Percentiles rank a stretch among this genome's conserved stretches.
These are phyloP conservation scores for Scaptomyza graminum DNA, from an alignment of 1,140 invertebrate genomes.

Conservation along the genomic window DNA sequence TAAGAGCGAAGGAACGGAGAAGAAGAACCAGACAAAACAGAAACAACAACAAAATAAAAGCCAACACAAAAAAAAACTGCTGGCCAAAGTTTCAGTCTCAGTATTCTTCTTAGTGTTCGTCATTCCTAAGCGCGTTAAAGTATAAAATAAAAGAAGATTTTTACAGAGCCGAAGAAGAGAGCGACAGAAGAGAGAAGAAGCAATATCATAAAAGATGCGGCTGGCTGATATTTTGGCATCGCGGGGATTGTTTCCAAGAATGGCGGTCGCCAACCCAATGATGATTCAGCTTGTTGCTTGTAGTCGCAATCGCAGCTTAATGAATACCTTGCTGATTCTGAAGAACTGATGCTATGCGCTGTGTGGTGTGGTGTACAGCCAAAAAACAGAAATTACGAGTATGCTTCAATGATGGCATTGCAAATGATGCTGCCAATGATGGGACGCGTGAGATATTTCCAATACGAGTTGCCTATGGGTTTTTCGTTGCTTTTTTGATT, in stretches of 20 bases:
- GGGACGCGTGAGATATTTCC: slow-evolving; percentile 78
- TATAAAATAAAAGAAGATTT: slow-evolving; percentile 16
- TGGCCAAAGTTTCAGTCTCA: slow-evolving; percentile 17
- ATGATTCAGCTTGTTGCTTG: slow-evolving; percentile 61
- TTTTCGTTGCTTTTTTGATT: slow-evolving; percentile 8
- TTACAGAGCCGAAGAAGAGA: slow-evolving; percentile 40
- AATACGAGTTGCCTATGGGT: slow-evolving; percentile 57
- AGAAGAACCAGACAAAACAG: slow-evolving; percentile 21
- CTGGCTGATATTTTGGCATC: slow-evolving; percentile 65
- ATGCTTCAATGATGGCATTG: slow-evolving; percentile 62
- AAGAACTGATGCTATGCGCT: slow-evolving; percentile 66
- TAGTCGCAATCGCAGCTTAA: slow-evolving; percentile 61
- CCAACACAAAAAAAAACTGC: slow-evolving; percentile 52
- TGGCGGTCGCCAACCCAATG: slow-evolving; percentile 42
- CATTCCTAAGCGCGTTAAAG: slow-evolving; percentile 45
- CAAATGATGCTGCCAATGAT: slow-evolving; percentile 55
- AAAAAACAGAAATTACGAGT: slow-evolving; percentile 68
- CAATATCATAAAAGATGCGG: slow-evolving; percentile 70
- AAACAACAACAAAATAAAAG: slow-evolving; percentile 37
- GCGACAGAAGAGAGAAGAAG: slow-evolving; percentile 38
- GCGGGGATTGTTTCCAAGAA: slow-evolving; percentile 65
- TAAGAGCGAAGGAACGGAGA: slow-evolving; percentile 47
- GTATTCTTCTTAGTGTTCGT: background rate
- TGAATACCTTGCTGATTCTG: slow-evolving; percentile 79
- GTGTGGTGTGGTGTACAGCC: slow-evolving; percentile 17